Evolutionary conservation across 23 tunicate genomes (phyloP), one percentile per base, ranked within the genome.

Genomic region (Botrylloides violaceus): DNA sequence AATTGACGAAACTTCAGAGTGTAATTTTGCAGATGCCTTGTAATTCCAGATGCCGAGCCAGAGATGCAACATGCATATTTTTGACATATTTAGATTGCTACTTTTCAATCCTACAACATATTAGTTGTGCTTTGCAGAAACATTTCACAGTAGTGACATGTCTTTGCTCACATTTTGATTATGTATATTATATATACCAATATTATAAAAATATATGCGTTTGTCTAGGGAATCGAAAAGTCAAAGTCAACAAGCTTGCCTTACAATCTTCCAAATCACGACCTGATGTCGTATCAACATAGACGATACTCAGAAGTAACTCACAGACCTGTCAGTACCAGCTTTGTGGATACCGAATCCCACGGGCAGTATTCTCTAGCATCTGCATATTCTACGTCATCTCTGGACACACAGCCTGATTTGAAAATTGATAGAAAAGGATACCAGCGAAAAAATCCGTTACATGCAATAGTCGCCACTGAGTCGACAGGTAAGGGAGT

Each of bases 381-480:
- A 15, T 68, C 74, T 19, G 56, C 74, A 18, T 68, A 37, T 37
- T 68, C 74, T 0, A 68, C 74, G 12, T 37, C 74, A 32, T 68
- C 74, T 39, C 74, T 68, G 4, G 58, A 68, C 43, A 36, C 74
- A 5, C 29, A 43, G 6, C 58, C 36, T 23, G 58, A 32, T 43
- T 39, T 68, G 20, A 68, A 68, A 43, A 25, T 68, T 24, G 74
- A 68, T 22, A 39, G 47, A 1, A 68, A 68, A 43, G 74, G 74
- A 19, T 68, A 68, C 58, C 74, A 68, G 58, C 36, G 74, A 37
- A 68, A 68, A 68, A 56, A 68, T 35, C 49, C 74, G 37, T 43
- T 87, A 29, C 78, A 76, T 65, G 80, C 95, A n/a, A 87, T 87
- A 30, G 86, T 87, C 25, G 95, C 95, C 24, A 79, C 80, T 21